Evolutionary conservation across 2,113 vertebrate genomes (phyloP).

Genomic region (Rhea americana): DNA sequence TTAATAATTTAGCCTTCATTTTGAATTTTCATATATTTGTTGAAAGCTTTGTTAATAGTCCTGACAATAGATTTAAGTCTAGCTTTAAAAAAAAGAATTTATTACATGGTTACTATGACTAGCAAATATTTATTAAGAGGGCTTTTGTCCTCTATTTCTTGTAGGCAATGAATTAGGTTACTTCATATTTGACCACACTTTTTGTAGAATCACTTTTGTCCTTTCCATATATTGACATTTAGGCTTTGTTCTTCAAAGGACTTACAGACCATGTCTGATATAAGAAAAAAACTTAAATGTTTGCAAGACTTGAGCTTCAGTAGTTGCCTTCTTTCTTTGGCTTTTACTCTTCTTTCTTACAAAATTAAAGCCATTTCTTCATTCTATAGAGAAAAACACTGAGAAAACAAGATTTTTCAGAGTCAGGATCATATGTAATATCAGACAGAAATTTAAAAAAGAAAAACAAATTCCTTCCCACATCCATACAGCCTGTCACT

Average conservation of each 20-base stretch:
- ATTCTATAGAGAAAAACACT: neutral
- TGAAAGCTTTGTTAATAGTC: neutral
- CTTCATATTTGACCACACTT: neutral
- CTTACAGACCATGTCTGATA: rapidly evolving
- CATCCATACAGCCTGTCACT: neutral
- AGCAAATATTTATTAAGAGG: neutral
- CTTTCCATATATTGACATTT: neutral
- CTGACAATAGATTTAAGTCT: neutral
- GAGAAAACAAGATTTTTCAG: neutral
- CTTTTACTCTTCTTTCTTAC: neutral
- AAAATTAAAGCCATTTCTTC: neutral
- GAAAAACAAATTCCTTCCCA: neutral
- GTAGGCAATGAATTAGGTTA: neutral
- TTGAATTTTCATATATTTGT: neutral
- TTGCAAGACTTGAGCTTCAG: neutral
- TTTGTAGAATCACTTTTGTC: neutral
- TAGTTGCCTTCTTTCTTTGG: neutral
- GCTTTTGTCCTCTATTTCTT: neutral
- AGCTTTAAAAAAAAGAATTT: neutral
- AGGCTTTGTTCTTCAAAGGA: neutral
- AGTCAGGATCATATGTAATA: neutral
- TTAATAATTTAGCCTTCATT: neutral
- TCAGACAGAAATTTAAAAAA: neutral
- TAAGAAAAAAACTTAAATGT: neutral
- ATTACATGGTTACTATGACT: neutral